These are phyloP conservation scores for Myanophis thanlyinensis DNA, from an alignment of 2,113 vertebrate species.

Conservation along the genomic window DNA sequence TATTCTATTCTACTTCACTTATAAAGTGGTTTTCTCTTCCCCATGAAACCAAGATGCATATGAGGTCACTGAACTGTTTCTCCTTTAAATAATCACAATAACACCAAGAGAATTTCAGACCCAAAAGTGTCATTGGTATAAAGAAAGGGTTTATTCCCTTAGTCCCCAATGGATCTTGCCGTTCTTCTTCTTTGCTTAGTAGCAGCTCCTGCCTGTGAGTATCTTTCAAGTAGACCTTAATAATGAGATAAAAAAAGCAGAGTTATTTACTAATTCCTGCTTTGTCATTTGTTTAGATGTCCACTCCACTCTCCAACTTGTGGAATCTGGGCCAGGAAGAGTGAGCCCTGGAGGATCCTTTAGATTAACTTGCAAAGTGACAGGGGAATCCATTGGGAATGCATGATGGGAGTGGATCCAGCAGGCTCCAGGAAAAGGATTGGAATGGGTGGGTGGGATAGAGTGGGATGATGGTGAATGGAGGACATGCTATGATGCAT, in stretches of 20 bases:
- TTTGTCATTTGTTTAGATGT: background rate
- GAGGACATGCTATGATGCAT: background rate
- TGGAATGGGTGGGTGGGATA: slow-evolving; percentile 23
- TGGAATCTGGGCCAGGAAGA: background rate
- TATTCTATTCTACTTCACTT: too few relatives aligned
- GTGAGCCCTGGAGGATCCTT: background rate
- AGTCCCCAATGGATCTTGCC: background rate
- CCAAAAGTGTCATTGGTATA: background rate
- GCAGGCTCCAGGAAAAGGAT: background rate
- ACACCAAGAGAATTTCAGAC: background rate
- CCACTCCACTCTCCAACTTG: background rate
- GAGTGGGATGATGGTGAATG: accelerated
- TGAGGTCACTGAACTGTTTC: background rate
- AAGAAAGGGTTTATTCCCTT: background rate
- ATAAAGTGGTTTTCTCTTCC: background rate
- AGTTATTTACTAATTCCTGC: background rate
- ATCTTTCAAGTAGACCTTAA: too few relatives aligned
- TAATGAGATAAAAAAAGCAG: background rate
- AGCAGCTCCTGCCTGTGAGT: background rate
- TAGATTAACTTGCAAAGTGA: background rate
- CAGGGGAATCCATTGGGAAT: background rate
- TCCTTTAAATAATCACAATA: background rate
- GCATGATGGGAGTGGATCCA: background rate
- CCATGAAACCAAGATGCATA: background rate
- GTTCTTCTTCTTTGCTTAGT: background rate